Evolutionary conservation across 2,888 invertebrate genomes (phyloP).

Genomic region (Caenorhabditis sp.): DNA sequence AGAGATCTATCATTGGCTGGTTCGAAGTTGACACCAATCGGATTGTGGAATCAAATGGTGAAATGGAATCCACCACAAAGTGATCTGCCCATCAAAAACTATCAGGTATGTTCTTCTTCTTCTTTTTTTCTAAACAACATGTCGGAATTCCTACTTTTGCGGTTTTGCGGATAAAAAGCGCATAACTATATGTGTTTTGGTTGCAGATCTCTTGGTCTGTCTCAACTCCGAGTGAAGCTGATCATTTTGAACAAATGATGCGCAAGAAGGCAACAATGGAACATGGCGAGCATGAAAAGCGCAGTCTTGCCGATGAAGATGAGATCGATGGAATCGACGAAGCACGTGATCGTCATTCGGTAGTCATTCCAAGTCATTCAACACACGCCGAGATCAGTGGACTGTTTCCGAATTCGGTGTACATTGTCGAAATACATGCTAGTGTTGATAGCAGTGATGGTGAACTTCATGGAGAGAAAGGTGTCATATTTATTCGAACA

Average conservation of each 20-base stretch:
- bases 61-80: conserved; percentile 65
- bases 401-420: conserved; percentile 57
- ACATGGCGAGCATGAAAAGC: conserved; percentile 35
- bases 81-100: conserved; percentile 67
- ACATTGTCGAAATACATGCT: conserved; percentile 65
- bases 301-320: conserved; percentile 38
- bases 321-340: conserved; percentile 12
- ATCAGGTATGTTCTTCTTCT: conserved; percentile 44
- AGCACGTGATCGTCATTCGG: conserved; percentile 40
- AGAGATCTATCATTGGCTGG: conserved; percentile 56
- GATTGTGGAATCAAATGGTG: conserved; percentile 57
- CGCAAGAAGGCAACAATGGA: conserved; percentile 35
- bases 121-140: too few relatives aligned
- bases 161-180: too few relatives aligned
- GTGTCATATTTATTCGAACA: conserved; percentile 60
- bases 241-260: conserved; percentile 47
- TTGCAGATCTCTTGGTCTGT: conserved; percentile 49
- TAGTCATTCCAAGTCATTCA: conserved; percentile 57
- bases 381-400: conserved; percentile 57
- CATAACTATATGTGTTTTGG: too few relatives aligned
- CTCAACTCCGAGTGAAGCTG: conserved; percentile 42
- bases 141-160: too few relatives aligned
- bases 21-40: conserved; percentile 20
- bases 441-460: conserved; percentile 64
- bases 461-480: conserved; percentile 65